Evolutionary conservation across 2,888 invertebrate species (phyloP).

Genomic region (Drosophila prolongata): DNA sequence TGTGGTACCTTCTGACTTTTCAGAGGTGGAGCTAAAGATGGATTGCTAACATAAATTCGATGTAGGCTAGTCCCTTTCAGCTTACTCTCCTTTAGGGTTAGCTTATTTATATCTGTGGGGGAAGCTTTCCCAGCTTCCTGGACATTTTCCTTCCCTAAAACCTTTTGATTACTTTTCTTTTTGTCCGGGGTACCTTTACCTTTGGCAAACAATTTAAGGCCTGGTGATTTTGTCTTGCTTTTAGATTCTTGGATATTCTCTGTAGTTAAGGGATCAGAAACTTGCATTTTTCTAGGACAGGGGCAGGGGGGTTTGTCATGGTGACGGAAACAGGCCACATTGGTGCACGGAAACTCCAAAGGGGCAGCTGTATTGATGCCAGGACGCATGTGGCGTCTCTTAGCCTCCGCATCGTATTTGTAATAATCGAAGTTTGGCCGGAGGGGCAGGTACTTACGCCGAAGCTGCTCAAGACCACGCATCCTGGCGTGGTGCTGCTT

Average conservation of each 20-base stretch:
- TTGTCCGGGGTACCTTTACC: no score
- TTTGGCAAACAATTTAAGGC: neutral
- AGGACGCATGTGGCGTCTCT: conserved; percentile 33
- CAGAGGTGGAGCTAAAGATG: neutral
- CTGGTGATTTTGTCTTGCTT: neutral
- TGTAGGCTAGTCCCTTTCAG: neutral
- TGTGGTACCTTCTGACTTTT: neutral
- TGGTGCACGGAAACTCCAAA: conserved; percentile 25
- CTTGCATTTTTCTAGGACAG: neutral
- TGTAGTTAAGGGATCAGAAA: neutral
- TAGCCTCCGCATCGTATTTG: conserved; percentile 24
- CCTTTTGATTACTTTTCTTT: neutral
- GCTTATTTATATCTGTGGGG: neutral
- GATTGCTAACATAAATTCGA: conserved; percentile 3
- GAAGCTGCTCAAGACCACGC: neutral
- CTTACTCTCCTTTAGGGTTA: neutral
- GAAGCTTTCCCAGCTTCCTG: neutral
- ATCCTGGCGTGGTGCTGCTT: conserved; percentile 10
- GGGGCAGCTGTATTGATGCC: conserved; percentile 49
- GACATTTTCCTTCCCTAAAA: neutral
- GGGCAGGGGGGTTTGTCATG: neutral
- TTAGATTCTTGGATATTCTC: neutral
- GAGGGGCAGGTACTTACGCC: neutral
- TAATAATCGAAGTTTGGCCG: conserved; percentile 31
- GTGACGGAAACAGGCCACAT: conserved; percentile 9